Conservation (phyloP, 2,113 vertebrate genomes). For the Lagenorhynchus albirostris region DNA sequence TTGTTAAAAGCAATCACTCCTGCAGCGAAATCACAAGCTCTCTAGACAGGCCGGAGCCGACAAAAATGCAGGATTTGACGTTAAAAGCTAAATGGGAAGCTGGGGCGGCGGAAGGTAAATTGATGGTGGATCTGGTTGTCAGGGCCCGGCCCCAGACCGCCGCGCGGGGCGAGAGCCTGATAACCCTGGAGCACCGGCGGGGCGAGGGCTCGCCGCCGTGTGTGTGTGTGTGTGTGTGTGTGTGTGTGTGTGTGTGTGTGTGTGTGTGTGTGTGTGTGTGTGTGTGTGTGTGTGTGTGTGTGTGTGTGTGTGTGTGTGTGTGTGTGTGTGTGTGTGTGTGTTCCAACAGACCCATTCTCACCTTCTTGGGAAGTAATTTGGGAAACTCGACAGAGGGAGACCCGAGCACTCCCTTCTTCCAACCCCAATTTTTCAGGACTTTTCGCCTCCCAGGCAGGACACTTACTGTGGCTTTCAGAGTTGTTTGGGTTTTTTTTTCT, state of each 20-base stretch:
- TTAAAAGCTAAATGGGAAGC: slow-evolving; percentile 90
- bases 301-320: neutral
- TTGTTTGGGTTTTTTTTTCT: no score
- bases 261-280: neutral
- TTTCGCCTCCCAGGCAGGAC: neutral
- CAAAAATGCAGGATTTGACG: slow-evolving; percentile 91
- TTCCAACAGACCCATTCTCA: neutral
- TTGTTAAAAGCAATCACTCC: slow-evolving; percentile 83
- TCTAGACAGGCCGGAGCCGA: slow-evolving; percentile 92
- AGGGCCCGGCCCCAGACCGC: slow-evolving; percentile 80
- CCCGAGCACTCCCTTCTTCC: neutral
- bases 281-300: no score
- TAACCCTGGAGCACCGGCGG: slow-evolving; percentile 68
- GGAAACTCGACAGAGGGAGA: neutral
- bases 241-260: neutral
- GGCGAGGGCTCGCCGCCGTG: neutral
- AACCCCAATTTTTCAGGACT: neutral
- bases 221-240: neutral
- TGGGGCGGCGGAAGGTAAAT: slow-evolving; percentile 85
- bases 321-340: neutral
- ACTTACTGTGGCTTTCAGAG: neutral
- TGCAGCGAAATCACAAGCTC: slow-evolving; percentile 83
- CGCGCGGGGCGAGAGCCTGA: slow-evolving; percentile 64
- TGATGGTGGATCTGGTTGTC: slow-evolving; percentile 86
- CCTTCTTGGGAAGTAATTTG: neutral